Evolutionary conservation across 2,888 invertebrate genomes (phyloP).

Genomic region (Pristionchus arcanus): DNA sequence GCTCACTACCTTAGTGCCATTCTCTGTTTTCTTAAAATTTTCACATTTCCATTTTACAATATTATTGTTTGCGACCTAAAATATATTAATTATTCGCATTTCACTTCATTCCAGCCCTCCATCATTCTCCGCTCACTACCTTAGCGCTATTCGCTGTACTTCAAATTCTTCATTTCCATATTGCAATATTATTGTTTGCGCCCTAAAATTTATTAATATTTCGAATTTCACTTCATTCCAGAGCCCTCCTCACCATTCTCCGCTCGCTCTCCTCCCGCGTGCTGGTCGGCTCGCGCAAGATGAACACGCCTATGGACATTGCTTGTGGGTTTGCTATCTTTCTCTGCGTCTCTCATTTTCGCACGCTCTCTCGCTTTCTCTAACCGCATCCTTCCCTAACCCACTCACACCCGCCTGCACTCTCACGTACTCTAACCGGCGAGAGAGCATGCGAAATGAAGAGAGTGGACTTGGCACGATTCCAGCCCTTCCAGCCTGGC

Average conservation of each 20-base stretch:
- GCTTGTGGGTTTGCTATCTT: background rate
- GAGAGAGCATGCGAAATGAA: background rate
- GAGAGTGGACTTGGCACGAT: background rate
- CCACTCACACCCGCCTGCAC: background rate
- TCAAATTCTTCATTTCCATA: background rate
- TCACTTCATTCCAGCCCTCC: background rate
- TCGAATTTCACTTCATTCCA: background rate
- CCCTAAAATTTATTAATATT: background rate
- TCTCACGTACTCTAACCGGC: background rate
- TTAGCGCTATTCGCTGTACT: background rate
- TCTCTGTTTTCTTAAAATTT: background rate
- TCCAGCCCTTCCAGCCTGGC: slow-evolving; percentile 61
- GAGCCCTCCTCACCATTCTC: background rate
- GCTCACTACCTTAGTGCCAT: too few species aligned
- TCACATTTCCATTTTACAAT: too few species aligned
- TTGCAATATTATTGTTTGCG: too few species aligned
- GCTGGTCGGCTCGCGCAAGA: background rate
- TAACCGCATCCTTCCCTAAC: background rate
- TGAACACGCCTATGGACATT: slow-evolving; percentile 45
- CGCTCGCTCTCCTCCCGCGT: background rate
- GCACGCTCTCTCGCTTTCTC: background rate
- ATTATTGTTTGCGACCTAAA: background rate
- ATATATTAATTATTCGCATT: background rate
- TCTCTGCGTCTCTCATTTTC: background rate
- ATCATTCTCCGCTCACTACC: background rate